Base-by-base conservation (phyloP, 2,113 vertebrate species). In the Rutilus rutilus region DNA sequence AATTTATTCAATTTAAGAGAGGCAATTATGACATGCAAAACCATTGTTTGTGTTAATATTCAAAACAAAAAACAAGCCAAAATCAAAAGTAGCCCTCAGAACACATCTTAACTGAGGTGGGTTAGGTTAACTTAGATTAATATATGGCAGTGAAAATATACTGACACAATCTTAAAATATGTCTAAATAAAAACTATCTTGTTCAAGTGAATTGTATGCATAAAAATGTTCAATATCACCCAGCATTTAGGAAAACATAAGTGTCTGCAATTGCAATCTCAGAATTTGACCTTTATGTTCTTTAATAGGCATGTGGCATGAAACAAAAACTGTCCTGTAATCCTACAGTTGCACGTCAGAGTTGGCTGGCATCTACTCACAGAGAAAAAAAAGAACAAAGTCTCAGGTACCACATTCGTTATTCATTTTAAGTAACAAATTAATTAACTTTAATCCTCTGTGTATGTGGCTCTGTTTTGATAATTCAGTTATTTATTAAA, bases 101-200 rank as follows among this genome's bases (percentile, higher is more conserved):
- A 62, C 57, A 62, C 14, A 27, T 76, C 10, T 78, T 30, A n/a
- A 5, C 52, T 59, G 52, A 59, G 36, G 33, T 60, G 23, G 7
- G 52, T 78, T 27, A 36, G 21, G 64, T 17, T 30, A 64, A 50
- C 21, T 60, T n/a, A 23, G 7, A 23, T 57, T 17, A 42, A 25
- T 77, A 50, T 17, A 17, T n/a, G 45, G 73, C 57, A 65, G 59
- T 84, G 71, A 76, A 84, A 45, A 50, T 52, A 17, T 36, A 54
- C 21, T n/a, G 12, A 27, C 6, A 75, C 10, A 64, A 77, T 77
- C 10, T 1, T 3, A 69, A n/a, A n/a, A 36, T 12, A 30, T 54
- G n/a, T 67, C 42, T 57, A 42, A 59, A 25, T 15, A 75, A 76
- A 36, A 50, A 39, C 12, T 5, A 23, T 54, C 19, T 57, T 57